A percentile compares a stretch with the other conserved stretches of the same genome.
Evolutionary conservation across 2,797 vertebrate species (phyloP).

Genomic region (Phalloptychus januarius): DNA sequence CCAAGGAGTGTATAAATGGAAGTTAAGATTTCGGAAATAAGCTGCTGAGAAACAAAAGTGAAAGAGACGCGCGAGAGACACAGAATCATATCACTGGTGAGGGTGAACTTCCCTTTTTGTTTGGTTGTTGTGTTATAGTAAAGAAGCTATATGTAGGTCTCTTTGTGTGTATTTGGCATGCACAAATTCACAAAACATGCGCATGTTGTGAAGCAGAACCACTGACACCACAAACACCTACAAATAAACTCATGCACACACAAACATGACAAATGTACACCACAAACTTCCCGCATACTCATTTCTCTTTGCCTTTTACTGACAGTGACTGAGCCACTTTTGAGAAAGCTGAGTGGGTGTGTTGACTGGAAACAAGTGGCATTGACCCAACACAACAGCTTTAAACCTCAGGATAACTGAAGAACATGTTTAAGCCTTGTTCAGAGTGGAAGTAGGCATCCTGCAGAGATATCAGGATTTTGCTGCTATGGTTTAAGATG

Average conservation of each 20-base stretch:
- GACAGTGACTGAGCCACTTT: slow-evolving; percentile 69
- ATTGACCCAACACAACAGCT: slow-evolving; percentile 46
- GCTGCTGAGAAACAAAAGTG: slow-evolving; percentile 9
- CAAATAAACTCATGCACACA: slow-evolving; percentile 22
- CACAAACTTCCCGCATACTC: slow-evolving; percentile 66
- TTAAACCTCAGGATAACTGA: background rate
- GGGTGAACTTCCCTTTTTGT: background rate
- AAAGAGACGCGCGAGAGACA: background rate
- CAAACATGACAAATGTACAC: slow-evolving; percentile 24
- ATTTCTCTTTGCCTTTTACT: slow-evolving; percentile 61
- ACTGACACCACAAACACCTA: slow-evolving; percentile 44
- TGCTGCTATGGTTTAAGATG: background rate
- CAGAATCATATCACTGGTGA: background rate
- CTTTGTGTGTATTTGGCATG: slow-evolving; percentile 13
- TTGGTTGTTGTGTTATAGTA: slow-evolving; percentile 3
- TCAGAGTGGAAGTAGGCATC: slow-evolving; percentile 9
- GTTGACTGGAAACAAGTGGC: slow-evolving; percentile 72
- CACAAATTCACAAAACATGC: slow-evolving; percentile 23
- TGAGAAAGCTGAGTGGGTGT: slow-evolving; percentile 68
- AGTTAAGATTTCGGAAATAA: slow-evolving; percentile 14
- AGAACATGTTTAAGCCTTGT: slow-evolving; percentile 20
- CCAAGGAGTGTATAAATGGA: background rate
- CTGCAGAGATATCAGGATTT: background rate
- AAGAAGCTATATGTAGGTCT: background rate
- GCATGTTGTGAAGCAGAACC: slow-evolving; percentile 23